A percentile compares a stretch with the other conserved stretches of the same genome.
These are phyloP conservation scores for Gambusia affinis DNA, from an alignment of 2,113 vertebrate genomes.

Conservation along the genomic window DNA sequence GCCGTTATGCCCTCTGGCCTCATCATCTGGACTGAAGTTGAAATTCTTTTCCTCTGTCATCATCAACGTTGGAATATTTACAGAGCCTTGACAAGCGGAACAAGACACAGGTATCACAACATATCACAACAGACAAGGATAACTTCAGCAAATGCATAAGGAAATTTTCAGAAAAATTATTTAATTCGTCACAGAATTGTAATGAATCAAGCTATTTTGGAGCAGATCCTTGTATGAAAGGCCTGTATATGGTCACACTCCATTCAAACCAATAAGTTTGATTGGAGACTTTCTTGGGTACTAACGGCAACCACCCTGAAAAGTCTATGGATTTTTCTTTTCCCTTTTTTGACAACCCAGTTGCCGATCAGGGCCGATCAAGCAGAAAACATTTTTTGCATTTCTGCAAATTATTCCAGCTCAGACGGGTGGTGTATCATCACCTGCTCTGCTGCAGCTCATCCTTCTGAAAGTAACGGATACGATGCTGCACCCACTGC, in stretches of 20 bases:
- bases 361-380: background rate
- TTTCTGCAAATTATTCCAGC: conserved; percentile 49
- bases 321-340: background rate
- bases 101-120: background rate
- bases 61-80: background rate
- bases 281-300: background rate
- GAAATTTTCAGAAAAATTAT: background rate
- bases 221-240: no score
- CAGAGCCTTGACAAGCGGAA: background rate
- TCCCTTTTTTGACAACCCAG: background rate
- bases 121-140: background rate
- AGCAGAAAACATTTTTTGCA: background rate
- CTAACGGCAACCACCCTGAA: background rate
- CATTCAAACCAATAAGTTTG: no score
- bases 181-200: no score
- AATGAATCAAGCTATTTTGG: no score
- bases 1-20: background rate
- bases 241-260: no score
- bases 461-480: conserved; percentile 46
- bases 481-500: conserved; percentile 38
- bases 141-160: background rate
- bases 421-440: conserved; percentile 48
- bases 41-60: background rate
- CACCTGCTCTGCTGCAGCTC: conserved; percentile 41
- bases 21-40: background rate